A percentile compares a stretch with the other conserved stretches of the same genome.
Conservation (phyloP, 1,140 invertebrate species). For the Drosophila sulfurigaster region DNA sequence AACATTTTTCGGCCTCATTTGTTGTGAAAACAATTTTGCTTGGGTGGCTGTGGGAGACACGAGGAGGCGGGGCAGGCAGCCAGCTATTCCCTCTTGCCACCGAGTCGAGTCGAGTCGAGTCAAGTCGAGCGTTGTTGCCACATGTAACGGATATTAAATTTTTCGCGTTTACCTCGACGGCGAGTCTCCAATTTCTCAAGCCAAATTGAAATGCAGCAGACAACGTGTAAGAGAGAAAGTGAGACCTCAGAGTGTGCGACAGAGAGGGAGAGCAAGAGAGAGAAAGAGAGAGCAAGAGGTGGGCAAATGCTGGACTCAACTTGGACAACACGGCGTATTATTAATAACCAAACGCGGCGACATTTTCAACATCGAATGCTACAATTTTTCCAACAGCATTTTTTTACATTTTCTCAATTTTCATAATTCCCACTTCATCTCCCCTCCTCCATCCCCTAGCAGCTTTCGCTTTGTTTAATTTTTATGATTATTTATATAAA, state of each 20-base stretch:
- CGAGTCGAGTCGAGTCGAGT: not conserved
- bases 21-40: conserved; percentile 80
- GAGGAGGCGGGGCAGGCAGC: too few species aligned
- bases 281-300: not conserved
- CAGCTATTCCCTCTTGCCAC: conserved; percentile 23
- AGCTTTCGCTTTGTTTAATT: conserved; percentile 41
- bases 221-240: conserved; percentile 8
- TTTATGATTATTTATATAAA: conserved; percentile 45
- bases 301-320: not conserved
- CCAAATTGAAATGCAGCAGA: conserved; percentile 62
- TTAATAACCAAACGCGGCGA: conserved; percentile 26
- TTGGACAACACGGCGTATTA: conserved; percentile 6
- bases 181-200: conserved; percentile 50
- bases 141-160: conserved; percentile 81
- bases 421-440: conserved; percentile 4
- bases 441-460: not conserved
- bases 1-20: conserved; percentile 83
- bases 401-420: conserved; percentile 11
- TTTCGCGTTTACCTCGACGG: conserved; percentile 75
- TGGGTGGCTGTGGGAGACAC: conserved; percentile 37
- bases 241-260: not conserved
- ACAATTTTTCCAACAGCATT: conserved; percentile 1
- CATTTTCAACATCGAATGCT: conserved; percentile 29
- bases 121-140: conserved; percentile 23
- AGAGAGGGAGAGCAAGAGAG: not conserved